Percentiles rank a stretch among this genome's conserved stretches.
Evolutionary conservation across 2,113 vertebrate genomes (phyloP).

Genomic region (Urocynchramus pylzowi): DNA sequence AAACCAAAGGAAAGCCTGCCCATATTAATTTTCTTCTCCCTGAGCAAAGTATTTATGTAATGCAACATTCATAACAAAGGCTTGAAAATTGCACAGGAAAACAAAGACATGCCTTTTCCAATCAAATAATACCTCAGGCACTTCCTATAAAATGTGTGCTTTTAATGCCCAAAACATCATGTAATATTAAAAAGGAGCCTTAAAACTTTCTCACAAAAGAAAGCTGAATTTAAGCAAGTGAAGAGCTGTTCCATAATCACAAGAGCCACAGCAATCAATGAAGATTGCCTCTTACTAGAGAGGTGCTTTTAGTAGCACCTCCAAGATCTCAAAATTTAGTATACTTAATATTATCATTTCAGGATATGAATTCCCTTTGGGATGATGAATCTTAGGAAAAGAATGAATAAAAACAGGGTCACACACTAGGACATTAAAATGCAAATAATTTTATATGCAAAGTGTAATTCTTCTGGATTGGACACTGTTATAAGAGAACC

Average conservation of each 20-base stretch:
- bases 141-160: not conserved
- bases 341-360: slow-evolving; percentile 7
- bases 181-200: slow-evolving; percentile 33
- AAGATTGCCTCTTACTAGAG: slow-evolving; percentile 36
- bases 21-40: not conserved
- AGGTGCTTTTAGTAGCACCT: not conserved
- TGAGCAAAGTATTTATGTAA: not conserved
- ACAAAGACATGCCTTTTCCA: slow-evolving; percentile 10
- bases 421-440: not conserved
- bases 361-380: not conserved
- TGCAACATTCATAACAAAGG: slow-evolving; percentile 1
- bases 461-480: not conserved
- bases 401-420: not conserved
- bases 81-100: slow-evolving; percentile 24
- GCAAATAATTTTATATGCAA: not conserved
- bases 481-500: not conserved
- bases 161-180: slow-evolving; percentile 10
- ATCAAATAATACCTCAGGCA: slow-evolving; percentile 10
- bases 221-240: slow-evolving; percentile 17
- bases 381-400: not conserved
- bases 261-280: slow-evolving; percentile 29
- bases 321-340: not conserved
- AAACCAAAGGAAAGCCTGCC: not conserved
- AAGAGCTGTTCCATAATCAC: slow-evolving; percentile 32
- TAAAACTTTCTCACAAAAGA: slow-evolving; percentile 17